A percentile compares a stretch with the other conserved stretches of the same genome.
phyloP scores from a whole-genome alignment of 2,888 invertebrate species.

The Lycaena phlaeas region DNA sequence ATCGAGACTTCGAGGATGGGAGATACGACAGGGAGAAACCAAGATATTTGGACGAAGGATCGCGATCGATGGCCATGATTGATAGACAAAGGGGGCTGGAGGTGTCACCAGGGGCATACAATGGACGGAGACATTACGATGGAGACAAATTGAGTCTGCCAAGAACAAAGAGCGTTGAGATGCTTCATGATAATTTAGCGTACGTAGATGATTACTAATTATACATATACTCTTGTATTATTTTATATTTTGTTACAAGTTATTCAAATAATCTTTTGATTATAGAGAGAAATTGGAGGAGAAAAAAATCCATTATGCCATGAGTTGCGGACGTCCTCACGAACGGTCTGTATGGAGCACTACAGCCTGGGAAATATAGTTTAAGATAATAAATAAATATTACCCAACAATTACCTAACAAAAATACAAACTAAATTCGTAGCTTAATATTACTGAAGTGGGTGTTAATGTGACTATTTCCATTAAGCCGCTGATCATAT shows the following conservation, averaged over 20 bases:
- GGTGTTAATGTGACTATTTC: too few species aligned
- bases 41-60: conserved; percentile 38
- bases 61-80: conserved; percentile 27
- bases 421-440: too few species aligned
- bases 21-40: conserved; percentile 38
- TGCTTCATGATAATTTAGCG: conserved; percentile 9
- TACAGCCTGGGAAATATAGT: background rate
- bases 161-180: conserved; percentile 38
- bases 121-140: conserved; percentile 36
- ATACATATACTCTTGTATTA: background rate
- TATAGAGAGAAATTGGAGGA: conserved; percentile 48
- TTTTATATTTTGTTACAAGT: background rate
- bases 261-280: conserved; percentile 10
- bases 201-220: background rate
- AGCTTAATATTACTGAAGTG: too few species aligned
- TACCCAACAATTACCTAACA: too few species aligned
- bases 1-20: conserved; percentile 38
- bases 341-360: conserved; percentile 37
- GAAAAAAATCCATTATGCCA: conserved; percentile 33
- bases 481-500: too few species aligned
- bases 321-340: conserved; percentile 53
- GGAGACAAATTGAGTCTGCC: conserved; percentile 30
- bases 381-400: too few species aligned
- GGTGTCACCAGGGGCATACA: conserved; percentile 25
- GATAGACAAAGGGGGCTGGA: conserved; percentile 36